Evolutionary conservation across 2,888 invertebrate species (phyloP).

Genomic region (Hydraecia micacea): DNA sequence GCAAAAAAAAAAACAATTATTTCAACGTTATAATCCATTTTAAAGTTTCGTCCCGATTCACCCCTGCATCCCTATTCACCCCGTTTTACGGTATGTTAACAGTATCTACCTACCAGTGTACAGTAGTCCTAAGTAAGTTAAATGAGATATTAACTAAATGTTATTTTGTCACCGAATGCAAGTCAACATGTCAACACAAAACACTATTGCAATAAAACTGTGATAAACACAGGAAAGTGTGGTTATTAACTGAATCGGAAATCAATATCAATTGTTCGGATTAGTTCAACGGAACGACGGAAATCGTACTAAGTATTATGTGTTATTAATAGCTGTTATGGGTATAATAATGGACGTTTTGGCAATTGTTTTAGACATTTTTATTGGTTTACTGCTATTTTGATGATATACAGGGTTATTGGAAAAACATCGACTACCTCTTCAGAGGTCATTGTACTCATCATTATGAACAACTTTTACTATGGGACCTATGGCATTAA

Average conservation of each 20-base stretch:
- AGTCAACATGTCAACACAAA: conserved; percentile 47
- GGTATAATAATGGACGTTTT: neutral
- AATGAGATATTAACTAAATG: neutral
- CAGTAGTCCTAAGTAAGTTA: neutral
- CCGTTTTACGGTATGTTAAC: too few species aligned
- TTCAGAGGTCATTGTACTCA: too few species aligned
- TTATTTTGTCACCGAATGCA: conserved; percentile 25
- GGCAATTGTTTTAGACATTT: neutral
- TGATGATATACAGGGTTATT: too few species aligned
- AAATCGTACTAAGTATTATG: conserved; percentile 1
- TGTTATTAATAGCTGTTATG: conserved; percentile 13
- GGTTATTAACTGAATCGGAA: conserved; percentile 61
- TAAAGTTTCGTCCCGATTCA: too few species aligned
- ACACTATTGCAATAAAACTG: conserved; percentile 45
- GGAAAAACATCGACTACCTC: too few species aligned
- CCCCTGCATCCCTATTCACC: too few species aligned
- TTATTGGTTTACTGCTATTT: conserved; percentile 5
- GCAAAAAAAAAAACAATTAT: too few species aligned
- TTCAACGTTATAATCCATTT: too few species aligned
- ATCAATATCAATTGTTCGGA: conserved; percentile 62
- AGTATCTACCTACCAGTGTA: neutral
- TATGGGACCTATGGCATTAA: too few species aligned
- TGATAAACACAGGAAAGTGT: conserved; percentile 45
- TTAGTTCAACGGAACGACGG: neutral
- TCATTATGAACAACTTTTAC: too few species aligned